Evolutionary conservation across 2,888 invertebrate genomes (phyloP).

Genomic region (Cabera pusaria): DNA sequence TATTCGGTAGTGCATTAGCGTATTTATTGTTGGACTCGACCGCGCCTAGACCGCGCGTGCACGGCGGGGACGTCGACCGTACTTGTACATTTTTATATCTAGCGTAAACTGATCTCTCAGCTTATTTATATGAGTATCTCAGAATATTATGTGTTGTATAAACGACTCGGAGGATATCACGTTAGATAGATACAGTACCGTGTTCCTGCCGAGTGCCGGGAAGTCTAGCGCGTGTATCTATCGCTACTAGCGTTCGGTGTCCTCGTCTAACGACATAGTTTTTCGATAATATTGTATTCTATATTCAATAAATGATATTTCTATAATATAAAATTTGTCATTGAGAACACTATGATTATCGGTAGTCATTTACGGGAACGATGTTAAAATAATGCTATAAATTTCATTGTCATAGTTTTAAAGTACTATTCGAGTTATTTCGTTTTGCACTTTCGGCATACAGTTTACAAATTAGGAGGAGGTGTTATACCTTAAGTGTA

Average conservation of each 20-base stretch:
- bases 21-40: constrained; percentile 69
- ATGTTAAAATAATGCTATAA: constrained; percentile 74
- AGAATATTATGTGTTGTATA: constrained; percentile 77
- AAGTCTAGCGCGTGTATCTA: constrained; percentile 59
- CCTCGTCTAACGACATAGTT: constrained; percentile 76
- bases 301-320: constrained; percentile 81
- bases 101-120: constrained; percentile 82
- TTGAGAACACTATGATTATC: constrained; percentile 75
- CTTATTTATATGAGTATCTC: constrained; percentile 79
- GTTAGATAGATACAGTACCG: constrained; percentile 69
- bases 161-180: constrained; percentile 76
- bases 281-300: constrained; percentile 82
- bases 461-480: constrained; percentile 72
- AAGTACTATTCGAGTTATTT: constrained; percentile 75
- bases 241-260: constrained; percentile 78
- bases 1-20: constrained; percentile 73
- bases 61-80: constrained; percentile 67
- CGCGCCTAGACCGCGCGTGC: constrained; percentile 68
- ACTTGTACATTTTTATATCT: constrained; percentile 80
- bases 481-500: constrained; percentile 66
- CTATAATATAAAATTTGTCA: constrained; percentile 79
- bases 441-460: constrained; percentile 79
- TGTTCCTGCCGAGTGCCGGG: too few relatives aligned
- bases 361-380: constrained; percentile 75
- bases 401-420: constrained; percentile 81